phyloP scores from a whole-genome alignment of 2,113 vertebrate genomes.

The Scortum barcoo region DNA sequence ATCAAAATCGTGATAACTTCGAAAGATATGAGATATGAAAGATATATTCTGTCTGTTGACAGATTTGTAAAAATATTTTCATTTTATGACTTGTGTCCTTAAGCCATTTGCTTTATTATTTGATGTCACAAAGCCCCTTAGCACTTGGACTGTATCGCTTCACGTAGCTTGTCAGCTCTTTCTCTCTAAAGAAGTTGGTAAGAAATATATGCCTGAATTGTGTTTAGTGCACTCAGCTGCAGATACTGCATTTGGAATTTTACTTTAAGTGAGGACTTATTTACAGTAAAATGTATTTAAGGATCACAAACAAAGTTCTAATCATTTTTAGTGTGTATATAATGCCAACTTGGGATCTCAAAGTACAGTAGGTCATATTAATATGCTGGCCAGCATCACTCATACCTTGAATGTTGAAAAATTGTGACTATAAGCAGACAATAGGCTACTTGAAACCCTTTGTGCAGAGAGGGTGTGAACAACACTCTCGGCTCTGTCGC shows the following conservation, averaged over 20 bases:
- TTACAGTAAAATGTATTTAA: neutral
- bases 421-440: neutral
- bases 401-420: neutral
- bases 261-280: neutral
- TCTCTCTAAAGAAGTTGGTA: neutral
- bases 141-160: neutral
- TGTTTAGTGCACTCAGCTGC: constrained; percentile 1
- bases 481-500: constrained; percentile 5
- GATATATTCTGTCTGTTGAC: neutral
- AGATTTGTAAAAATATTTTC: constrained; percentile 2
- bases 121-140: neutral
- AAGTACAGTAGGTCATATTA: neutral
- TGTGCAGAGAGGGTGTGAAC: neutral
- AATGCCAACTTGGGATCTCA: neutral
- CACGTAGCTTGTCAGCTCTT: neutral
- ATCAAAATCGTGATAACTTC: neutral
- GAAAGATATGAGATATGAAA: no score
- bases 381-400: neutral
- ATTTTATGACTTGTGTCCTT: neutral
- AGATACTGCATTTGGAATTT: neutral
- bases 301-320: neutral
- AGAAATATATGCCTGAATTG: neutral
- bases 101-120: neutral
- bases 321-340: neutral
- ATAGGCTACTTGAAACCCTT: neutral